phyloP scores from a whole-genome alignment of 2,797 vertebrate species.

The Notolepis coatsorum region DNA sequence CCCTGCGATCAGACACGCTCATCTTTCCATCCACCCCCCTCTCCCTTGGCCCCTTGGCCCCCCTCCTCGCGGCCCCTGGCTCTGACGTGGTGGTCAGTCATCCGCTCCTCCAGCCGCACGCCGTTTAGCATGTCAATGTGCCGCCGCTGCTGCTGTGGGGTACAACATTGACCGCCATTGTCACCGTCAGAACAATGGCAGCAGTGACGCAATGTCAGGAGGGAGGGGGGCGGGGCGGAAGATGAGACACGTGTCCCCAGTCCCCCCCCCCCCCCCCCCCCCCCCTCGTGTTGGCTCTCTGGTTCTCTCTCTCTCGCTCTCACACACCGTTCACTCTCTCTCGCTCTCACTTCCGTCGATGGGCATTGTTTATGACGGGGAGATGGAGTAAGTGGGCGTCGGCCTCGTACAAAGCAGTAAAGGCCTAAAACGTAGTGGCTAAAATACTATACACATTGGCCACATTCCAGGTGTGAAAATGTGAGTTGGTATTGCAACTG shows the following conservation, averaged over 20 bases:
- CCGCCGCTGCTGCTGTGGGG: conserved; percentile 37
- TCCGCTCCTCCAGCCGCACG: conserved; percentile 20
- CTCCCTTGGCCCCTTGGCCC: background rate
- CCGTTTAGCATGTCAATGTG: conserved; percentile 50
- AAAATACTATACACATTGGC: too few species aligned
- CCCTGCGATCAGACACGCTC: background rate
- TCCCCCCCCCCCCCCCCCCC: conserved; percentile 8
- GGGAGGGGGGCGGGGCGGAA: conserved; percentile 22
- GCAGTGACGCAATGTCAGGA: conserved; percentile 67
- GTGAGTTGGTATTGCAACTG: too few species aligned
- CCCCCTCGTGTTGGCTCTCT: too few species aligned
- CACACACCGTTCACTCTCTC: conserved; percentile 6
- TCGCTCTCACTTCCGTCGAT: conserved; percentile 12
- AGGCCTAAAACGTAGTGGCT: conserved; percentile 39
- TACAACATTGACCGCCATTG: conserved; percentile 80
- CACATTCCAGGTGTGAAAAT: too few species aligned
- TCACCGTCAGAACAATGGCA: conserved; percentile 71
- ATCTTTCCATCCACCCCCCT: background rate
- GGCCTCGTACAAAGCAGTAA: background rate
- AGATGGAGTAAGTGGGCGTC: background rate
- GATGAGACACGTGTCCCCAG: conserved; percentile 25
- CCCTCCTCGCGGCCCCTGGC: conserved; percentile 10
- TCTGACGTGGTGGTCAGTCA: conserved; percentile 20
- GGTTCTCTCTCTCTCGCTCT: background rate
- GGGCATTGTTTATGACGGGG: conserved; percentile 16